phyloP scores from a whole-genome alignment of 2,888 invertebrate species.

The Laspeyria flexula region DNA sequence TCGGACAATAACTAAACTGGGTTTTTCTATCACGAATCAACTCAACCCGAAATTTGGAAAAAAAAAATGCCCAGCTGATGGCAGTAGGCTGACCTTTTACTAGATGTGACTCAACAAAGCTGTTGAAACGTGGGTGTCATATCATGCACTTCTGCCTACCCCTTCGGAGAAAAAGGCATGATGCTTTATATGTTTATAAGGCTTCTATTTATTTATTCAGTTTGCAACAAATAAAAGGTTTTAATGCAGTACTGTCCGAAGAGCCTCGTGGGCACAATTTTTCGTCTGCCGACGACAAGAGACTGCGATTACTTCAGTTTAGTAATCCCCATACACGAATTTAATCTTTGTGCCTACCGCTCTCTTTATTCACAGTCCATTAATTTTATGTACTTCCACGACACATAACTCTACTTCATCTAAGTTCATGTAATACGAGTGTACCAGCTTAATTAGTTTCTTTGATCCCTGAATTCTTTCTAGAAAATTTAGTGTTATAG shows the following conservation, averaged over 20 bases:
- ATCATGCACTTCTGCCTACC: too few relatives aligned
- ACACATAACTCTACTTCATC: constrained; percentile 21
- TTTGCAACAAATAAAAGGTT: constrained; percentile 49
- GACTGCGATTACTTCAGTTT: constrained; percentile 47
- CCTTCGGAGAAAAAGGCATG: too few relatives aligned
- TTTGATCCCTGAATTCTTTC: constrained; percentile 24
- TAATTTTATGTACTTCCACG: constrained; percentile 40
- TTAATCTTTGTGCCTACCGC: constrained; percentile 49
- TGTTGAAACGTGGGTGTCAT: too few relatives aligned
- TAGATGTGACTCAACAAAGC: too few relatives aligned
- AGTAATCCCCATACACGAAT: constrained; percentile 53
- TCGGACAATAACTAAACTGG: too few relatives aligned
- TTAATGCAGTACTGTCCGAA: constrained; percentile 44
- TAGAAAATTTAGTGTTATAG: constrained; percentile 33
- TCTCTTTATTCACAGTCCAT: constrained; percentile 42
- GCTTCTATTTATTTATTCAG: constrained; percentile 17
- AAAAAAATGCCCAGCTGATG: too few relatives aligned
- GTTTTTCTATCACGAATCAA: too few relatives aligned
- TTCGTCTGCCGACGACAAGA: constrained; percentile 43
- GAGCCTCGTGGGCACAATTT: constrained; percentile 51
- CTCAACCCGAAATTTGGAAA: too few relatives aligned
- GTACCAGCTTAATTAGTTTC: constrained; percentile 20
- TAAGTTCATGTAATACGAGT: constrained; percentile 5
- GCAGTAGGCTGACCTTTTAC: too few relatives aligned
- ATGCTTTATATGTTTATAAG: too few relatives aligned